Base-by-base conservation (phyloP, 1,140 invertebrate genomes). In the Penaeus japonicus region DNA sequence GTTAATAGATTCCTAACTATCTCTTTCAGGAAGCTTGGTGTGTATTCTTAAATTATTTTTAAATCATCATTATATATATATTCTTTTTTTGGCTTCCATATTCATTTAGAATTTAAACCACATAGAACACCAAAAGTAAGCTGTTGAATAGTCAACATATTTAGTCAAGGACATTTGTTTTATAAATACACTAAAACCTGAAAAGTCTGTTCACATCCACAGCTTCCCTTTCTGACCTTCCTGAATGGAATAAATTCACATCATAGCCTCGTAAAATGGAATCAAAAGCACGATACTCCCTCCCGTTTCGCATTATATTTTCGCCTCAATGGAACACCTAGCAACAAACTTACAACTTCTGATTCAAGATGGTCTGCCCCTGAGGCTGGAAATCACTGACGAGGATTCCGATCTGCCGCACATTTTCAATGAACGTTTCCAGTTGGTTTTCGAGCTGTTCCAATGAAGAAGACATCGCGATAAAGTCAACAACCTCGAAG, bases 371-470 rank as follows among this genome's bases (percentile, higher is more conserved):
- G 92, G 97, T 97, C 93, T 99, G 98, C 73, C 98, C 98, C 92
- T 99, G 97, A 17, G 98, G 97, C 93, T 99, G 98, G 93, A 99
- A 99, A 94, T 99, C 98, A 91, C 97, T 97, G 0, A 99, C 98
- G 90, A 99, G 98, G 84, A 99, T 99, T 83, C 98, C 96, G 91
- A 99, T 97, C 93, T 99, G 98, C 53, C 98, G 94, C 0, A 99
- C 97, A 94, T 99, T 99, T 94, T 99, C 98, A 90, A 98, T 98
- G 92, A 99, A 98, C 93, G 97, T 95, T 93, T 99, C 98, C 24
- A 99, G 93, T 91, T 98, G 96, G 54, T 96, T 96, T 93, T 99
- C 98, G 65, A 99, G 93, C 92, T 96, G 97, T 94, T 98, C 97
- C 62, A 98, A 93, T 0, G 96, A 94, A 1, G 96, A 95, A 89